These are phyloP conservation scores for Clunio marinus DNA, from an alignment of 2,888 invertebrate species.

Conservation along the genomic window DNA sequence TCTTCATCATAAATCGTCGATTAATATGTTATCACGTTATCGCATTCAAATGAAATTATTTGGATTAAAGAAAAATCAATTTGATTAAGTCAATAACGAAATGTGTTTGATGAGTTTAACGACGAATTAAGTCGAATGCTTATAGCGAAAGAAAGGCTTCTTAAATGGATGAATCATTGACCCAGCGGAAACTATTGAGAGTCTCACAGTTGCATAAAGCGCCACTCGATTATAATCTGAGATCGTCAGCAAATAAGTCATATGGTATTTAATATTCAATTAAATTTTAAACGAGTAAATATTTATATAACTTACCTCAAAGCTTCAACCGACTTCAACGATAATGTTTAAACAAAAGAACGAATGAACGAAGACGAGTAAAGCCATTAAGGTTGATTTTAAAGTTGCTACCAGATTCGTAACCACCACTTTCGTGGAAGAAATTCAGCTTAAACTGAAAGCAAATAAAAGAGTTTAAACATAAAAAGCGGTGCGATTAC, in stretches of 20 bases:
- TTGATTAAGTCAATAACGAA: not conserved
- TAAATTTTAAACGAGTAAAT: slow-evolving; percentile 23
- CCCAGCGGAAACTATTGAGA: not conserved
- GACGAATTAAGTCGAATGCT: not conserved
- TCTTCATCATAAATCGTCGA: not conserved
- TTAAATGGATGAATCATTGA: not conserved
- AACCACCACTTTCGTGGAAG: not conserved
- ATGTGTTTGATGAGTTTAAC: not conserved
- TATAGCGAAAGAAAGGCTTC: not conserved
- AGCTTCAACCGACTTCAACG: slow-evolving; percentile 20
- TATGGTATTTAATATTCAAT: slow-evolving; percentile 38
- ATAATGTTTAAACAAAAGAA: slow-evolving; percentile 12
- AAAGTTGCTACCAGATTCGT: slow-evolving; percentile 25
- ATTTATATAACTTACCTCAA: slow-evolving; percentile 25
- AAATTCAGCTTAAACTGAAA: not conserved
- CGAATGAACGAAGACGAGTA: not conserved
- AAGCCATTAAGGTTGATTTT: slow-evolving; percentile 35
- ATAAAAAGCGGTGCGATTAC: slow-evolving; percentile 35
- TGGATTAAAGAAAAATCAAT: not conserved
- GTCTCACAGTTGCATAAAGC: slow-evolving; percentile 28
- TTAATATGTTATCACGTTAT: slow-evolving; percentile 15
- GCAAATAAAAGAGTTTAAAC: slow-evolving; percentile 23
- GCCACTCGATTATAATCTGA: slow-evolving; percentile 6
- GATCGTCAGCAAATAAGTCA: not conserved
- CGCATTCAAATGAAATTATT: not conserved